Base-by-base conservation (phyloP, 2,888 invertebrate species). In the Platycheirus rosarum region DNA sequence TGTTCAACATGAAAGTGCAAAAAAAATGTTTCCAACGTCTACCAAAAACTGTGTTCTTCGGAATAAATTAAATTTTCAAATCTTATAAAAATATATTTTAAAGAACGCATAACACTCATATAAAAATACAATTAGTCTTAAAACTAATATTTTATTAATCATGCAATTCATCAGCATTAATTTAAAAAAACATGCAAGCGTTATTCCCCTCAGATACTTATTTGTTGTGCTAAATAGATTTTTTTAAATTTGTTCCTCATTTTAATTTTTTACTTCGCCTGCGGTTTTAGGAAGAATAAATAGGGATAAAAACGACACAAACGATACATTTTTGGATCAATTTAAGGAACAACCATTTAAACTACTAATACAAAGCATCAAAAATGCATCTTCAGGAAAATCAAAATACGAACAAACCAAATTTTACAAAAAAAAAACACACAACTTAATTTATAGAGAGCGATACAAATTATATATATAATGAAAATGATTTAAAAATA, bases 141-240 rank as follows among this genome's bases (percentile, higher is more conserved):
- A 6, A 23, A 23, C 6, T 23, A 23, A 23, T 6, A 2, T 23
- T 23, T 23, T n/a, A n/a, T n/a, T n/a, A n/a, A 60, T 75, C 80
- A 80, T 80, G 80, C 80, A 71, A 60, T 46, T 65, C 32, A 32
- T 62, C 26, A 65, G 70, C 23, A 32, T 51, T 20, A 53, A 76
- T 76, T 80, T 66, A 75, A 76, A 75, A 75, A 65, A 26, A 48
- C 76, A 76, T 80, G 80, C 80, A 71, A 80, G 57, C 37, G 51
- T 16, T 53, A 80, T 70, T 62, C 53, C 80, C 66, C 70, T 71
- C 35, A 80, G 70, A 70, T 75, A 75, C 70, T 46, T 73, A 73
- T 66, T 66, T 51, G 57, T 75, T 75, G 8, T 53, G 51, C 6
- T 11, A 68, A 32, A 13, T 74, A 55, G 53, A 74, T 69, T 48